phyloP scores from a whole-genome alignment of 2,888 invertebrate species.

The Apamea sordens region DNA sequence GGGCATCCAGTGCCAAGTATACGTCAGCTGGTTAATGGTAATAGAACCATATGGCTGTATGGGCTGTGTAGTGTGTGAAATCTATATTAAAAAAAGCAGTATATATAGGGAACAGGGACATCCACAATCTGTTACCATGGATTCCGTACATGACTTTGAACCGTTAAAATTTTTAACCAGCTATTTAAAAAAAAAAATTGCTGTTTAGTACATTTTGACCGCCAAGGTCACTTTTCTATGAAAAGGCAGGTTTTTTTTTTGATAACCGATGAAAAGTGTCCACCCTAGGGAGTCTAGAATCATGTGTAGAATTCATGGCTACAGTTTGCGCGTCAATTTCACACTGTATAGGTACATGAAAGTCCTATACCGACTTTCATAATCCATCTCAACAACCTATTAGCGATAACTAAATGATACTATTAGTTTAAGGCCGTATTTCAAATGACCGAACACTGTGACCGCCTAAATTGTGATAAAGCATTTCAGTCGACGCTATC shows the following conservation, averaged over 20 bases:
- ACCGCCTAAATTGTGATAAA: slow-evolving; percentile 24
- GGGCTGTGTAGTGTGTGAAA: not conserved
- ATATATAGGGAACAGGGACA: not conserved
- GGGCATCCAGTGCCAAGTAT: slow-evolving; percentile 43
- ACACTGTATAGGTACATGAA: not conserved
- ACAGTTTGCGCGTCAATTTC: not conserved
- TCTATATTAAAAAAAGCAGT: not conserved
- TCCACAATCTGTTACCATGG: too few species aligned
- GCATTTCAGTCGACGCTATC: slow-evolving; percentile 28
- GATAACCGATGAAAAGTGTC: not conserved
- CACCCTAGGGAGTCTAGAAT: too few species aligned
- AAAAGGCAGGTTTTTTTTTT: not conserved
- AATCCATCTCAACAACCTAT: not conserved
- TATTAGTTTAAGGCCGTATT: slow-evolving; percentile 17
- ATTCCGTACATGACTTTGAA: not conserved
- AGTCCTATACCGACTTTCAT: not conserved
- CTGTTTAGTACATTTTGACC: not conserved
- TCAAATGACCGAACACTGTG: slow-evolving; percentile 4
- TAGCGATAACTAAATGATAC: not conserved
- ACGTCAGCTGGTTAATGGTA: slow-evolving; percentile 28
- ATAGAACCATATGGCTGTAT: slow-evolving; percentile 25
- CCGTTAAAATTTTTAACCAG: too few species aligned
- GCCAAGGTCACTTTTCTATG: not conserved
- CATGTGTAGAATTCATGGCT: too few species aligned
- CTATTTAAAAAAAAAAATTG: not conserved